A percentile compares a stretch with the other conserved stretches of the same genome.
These are phyloP conservation scores for Sialis fuliginosa DNA, from an alignment of 2,888 invertebrate species.

Conservation along the genomic window DNA sequence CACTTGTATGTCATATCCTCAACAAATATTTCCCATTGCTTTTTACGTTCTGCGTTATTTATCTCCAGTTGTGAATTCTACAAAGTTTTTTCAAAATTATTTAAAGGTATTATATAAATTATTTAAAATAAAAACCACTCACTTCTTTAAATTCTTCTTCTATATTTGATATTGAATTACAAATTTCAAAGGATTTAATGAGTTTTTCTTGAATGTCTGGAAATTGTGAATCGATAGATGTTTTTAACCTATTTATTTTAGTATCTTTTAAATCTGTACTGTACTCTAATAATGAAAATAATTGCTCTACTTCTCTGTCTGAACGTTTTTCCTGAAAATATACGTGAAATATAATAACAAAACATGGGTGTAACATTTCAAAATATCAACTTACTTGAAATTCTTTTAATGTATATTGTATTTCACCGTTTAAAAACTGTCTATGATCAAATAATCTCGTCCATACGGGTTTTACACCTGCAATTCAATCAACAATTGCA, in stretches of 20 bases:
- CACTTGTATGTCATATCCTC: slow-evolving; percentile 63
- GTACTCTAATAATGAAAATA: slow-evolving; percentile 60
- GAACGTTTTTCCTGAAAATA: slow-evolving; percentile 47
- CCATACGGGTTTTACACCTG: slow-evolving; percentile 72
- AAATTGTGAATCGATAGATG: slow-evolving; percentile 38
- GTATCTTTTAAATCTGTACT: slow-evolving; percentile 61
- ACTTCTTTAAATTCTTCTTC: slow-evolving; percentile 39
- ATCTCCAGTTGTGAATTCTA: slow-evolving; percentile 29
- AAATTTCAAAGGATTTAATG: slow-evolving; percentile 42
- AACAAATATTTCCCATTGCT: slow-evolving; percentile 57
- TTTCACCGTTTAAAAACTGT: slow-evolving; percentile 72
- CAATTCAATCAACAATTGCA: slow-evolving; percentile 12
- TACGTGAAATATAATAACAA: slow-evolving; percentile 2
- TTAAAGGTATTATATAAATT: neutral
- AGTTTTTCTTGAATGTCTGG: slow-evolving; percentile 45
- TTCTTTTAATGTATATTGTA: slow-evolving; percentile 63
- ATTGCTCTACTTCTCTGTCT: slow-evolving; percentile 61
- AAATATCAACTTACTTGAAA: slow-evolving; percentile 48
- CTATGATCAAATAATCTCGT: slow-evolving; percentile 72
- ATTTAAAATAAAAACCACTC: slow-evolving; percentile 10
- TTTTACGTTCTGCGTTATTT: slow-evolving; percentile 31
- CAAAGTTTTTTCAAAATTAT: slow-evolving; percentile 8
- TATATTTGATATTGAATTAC: slow-evolving; percentile 39
- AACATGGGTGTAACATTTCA: neutral
- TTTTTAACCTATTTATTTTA: slow-evolving; percentile 48